A percentile compares a stretch with the other conserved stretches of the same genome.
phyloP scores from a whole-genome alignment of 92 coral and sea anemone genomes.

The Palythoa grandiflora region DNA sequence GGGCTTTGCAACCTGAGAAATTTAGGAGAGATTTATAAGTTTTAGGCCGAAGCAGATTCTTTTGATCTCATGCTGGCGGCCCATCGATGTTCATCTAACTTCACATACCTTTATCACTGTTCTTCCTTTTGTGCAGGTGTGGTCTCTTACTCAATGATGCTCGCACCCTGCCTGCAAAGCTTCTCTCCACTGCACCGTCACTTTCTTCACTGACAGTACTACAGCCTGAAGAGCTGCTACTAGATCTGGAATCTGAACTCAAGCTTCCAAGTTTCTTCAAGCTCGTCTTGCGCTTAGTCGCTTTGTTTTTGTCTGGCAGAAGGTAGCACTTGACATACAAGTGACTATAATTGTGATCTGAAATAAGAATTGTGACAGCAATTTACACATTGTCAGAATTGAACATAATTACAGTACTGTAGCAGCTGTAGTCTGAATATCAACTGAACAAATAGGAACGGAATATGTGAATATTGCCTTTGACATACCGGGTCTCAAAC shows the following conservation, averaged over 20 bases:
- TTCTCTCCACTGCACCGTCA: constrained; percentile 48
- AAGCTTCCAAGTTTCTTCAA: constrained; percentile 64
- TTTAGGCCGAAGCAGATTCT: too few relatives aligned
- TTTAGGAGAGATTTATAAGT: too few relatives aligned
- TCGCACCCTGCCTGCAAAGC: constrained; percentile 65
- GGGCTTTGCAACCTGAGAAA: too few relatives aligned
- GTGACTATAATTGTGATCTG: constrained; percentile 84
- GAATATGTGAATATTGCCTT: too few relatives aligned
- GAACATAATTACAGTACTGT: neutral
- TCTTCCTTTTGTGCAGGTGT: constrained; percentile 64
- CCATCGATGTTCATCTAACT: neutral
- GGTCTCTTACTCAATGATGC: constrained; percentile 82
- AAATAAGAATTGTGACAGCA: neutral
- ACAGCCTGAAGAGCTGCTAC: constrained; percentile 67
- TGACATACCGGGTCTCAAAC: too few relatives aligned
- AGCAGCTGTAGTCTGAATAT: neutral
- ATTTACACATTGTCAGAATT: neutral
- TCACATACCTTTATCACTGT: constrained; percentile 74
- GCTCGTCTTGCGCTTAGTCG: constrained; percentile 83
- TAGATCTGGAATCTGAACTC: constrained; percentile 27
- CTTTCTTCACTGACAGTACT: constrained; percentile 60
- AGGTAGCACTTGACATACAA: constrained; percentile 88
- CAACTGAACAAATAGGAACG: neutral
- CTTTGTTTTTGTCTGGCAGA: constrained; percentile 79
- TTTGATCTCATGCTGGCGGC: too few relatives aligned